phyloP scores from a whole-genome alignment of 2,113 vertebrate species.

The Centropus bengalensis region DNA sequence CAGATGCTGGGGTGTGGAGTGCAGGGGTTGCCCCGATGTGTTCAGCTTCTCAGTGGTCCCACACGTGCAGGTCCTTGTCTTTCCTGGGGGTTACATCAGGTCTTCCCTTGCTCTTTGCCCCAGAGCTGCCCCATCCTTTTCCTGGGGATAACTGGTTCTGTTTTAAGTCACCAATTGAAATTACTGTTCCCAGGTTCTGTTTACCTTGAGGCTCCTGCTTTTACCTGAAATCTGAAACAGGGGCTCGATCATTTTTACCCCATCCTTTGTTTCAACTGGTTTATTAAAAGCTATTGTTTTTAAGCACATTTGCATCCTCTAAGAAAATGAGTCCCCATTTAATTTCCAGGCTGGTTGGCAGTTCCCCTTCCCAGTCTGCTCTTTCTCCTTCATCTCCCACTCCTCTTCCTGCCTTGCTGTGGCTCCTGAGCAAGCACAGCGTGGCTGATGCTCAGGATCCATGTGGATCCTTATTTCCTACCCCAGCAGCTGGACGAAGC shows the following conservation, averaged over 20 bases:
- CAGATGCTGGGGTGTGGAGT: neutral
- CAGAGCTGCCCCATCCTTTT: neutral
- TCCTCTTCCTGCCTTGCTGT: neutral
- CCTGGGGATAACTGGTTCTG: neutral
- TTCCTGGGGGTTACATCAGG: neutral
- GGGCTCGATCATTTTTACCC: neutral
- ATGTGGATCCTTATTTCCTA: neutral
- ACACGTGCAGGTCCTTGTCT: neutral
- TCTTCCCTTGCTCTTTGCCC: neutral
- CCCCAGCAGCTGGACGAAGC: neutral
- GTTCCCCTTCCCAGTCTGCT: neutral
- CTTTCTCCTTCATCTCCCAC: neutral
- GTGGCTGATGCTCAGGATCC: neutral
- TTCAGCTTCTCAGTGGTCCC: neutral
- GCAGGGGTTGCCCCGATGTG: rapidly evolving
- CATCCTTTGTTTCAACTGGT: neutral
- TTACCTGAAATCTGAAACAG: neutral
- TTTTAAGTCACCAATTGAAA: neutral
- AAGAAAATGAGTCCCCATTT: neutral
- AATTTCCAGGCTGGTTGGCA: neutral
- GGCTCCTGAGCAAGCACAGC: neutral
- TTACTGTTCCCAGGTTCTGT: neutral
- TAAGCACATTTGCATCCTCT: neutral
- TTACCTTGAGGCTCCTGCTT: neutral
- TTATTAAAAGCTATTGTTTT: neutral